phyloP scores from a whole-genome alignment of 1,140 invertebrate genomes.

The Teleopsis dalmanni region DNA sequence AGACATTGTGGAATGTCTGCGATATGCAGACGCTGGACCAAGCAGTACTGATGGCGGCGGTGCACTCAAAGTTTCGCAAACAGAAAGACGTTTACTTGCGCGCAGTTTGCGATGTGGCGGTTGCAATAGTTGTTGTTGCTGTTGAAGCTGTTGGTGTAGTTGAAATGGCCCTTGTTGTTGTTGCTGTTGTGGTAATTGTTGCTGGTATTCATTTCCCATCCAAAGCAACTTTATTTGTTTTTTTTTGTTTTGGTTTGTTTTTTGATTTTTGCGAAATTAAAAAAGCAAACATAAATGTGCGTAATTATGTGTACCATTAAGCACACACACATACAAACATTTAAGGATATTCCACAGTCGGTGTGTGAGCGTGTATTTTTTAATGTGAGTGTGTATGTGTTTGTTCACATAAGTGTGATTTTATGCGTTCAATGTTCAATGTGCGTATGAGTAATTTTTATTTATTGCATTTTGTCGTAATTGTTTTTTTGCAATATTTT shows the following conservation, averaged over 20 bases:
- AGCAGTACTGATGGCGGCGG: constrained; percentile 18
- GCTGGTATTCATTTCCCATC: constrained; percentile 32
- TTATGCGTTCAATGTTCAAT: too few species aligned
- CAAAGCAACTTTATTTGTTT: constrained; percentile 28
- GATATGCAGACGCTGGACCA: constrained; percentile 17
- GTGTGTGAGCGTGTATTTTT: not conserved
- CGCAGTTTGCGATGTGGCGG: constrained; percentile 5
- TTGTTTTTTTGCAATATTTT: not conserved
- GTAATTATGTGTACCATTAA: too few species aligned
- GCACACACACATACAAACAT: too few species aligned
- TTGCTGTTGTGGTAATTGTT: constrained; percentile 21
- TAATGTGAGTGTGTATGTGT: not conserved
- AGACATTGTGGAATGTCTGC: constrained; percentile 38
- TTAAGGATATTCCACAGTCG: too few species aligned
- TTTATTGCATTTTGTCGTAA: not conserved
- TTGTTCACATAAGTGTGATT: too few species aligned
- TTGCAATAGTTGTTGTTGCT: constrained; percentile 15
- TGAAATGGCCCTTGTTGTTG: constrained; percentile 5
- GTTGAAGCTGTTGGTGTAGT: constrained; percentile 18
- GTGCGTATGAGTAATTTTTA: not conserved
- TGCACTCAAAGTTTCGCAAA: constrained; percentile 36
- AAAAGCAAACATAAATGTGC: too few species aligned
- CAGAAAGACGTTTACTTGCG: constrained; percentile 24
- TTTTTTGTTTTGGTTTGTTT: not conserved
- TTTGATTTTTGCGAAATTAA: too few species aligned